Base-by-base conservation (phyloP, 1,140 invertebrate genomes). In the Liolophura sinensis region DNA sequence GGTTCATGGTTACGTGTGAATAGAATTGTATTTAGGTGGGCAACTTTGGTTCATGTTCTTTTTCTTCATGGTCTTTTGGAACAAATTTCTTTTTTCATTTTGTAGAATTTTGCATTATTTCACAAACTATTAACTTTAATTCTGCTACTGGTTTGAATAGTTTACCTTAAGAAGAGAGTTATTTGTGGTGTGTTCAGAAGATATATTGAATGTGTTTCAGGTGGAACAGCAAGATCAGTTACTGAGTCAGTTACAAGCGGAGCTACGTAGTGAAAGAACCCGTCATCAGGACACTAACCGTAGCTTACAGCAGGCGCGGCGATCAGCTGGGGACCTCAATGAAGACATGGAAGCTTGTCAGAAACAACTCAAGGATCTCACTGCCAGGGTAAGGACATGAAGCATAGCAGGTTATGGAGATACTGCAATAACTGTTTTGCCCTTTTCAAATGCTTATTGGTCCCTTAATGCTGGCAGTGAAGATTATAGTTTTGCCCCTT, bases 201-300 rank as follows among this genome's bases (percentile, higher is more conserved):
- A 40, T 40, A 40, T 40, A n/a, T 31, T 61, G 40, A 3, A 5
- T 40, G 31, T 57, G 46, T 52, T 46, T n/a, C 62, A 82, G 80
- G 75, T 83, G 20, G 78, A 80, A 60, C 81, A 83, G 50, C 81
- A 83, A 61, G 80, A 82, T 52, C 63, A 73, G 20, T 77, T 83
- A 15, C 67, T 83, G 57, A 75, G 64, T 14, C 81, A 83, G 74
- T 67, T 83, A 51, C 80, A 83, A 60, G 67, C 73, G 50, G 81
- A 83, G 63, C 70, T 83, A 55, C 68, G 76, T 48, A 75, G 70
- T 0, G 80, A 82, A 60, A 64, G 81, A 47, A 77, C 73, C 18
- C 70, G 78, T 9, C 78, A 80, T 48, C 74, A 78, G 49, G 82
- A 83, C n/a, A 75, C 76, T 0, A 71, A 59, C 18, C 70, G 69